Evolutionary conservation across 2,113 vertebrate species (phyloP), one percentile per base, ranked within the genome.

Genomic region (Zingel zingel): DNA sequence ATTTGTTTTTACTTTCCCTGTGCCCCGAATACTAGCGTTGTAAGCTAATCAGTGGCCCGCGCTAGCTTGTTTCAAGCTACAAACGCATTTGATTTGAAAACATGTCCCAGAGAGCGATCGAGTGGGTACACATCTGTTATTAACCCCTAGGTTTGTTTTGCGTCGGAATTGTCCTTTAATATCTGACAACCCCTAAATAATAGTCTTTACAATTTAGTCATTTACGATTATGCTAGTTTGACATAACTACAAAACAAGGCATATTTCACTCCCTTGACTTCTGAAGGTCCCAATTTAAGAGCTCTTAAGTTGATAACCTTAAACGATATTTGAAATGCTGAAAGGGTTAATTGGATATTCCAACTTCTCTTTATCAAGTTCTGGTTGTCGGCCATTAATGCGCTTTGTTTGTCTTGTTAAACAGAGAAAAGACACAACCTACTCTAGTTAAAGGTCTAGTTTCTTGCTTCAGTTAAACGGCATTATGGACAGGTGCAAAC

Each of bases 401-500:
- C n/a, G 18, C 7, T 19, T 23, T 30, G 51, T 58, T 45, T 0
- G 5, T 57, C 7, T 27, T 72, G 47, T 61, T 47, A 33, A 69
- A 67, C 54, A 70, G n/a, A 43, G 43, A 63, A 59, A 63, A 79
- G 9, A 58, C 14, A 19, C 19, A 67, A 7, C 30, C 59, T 15
- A n/a, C 15, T 54, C 2, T 1, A 14, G 54, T 53, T 54, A 47
- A 10, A 69, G 39, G 33, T 50, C 7, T 33, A 48, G 65, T 48
- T 57, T n/a, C 7, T 65, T 58, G 27, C 39, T 47, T 11, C 23
- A 9, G 47, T n/a, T 51, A 19, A 33, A 47, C 50, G 33, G 6
- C 33, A 18, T 13, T 23, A 53, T 27, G 48, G 43, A 7, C 33
- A 33, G 48, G 14, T 69, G 64, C 50, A 30, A 56, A 21, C 36